Percentiles rank a stretch among this genome's conserved stretches.
Evolutionary conservation across 2,888 invertebrate genomes (phyloP).

Genomic region (Meta bourneti): DNA sequence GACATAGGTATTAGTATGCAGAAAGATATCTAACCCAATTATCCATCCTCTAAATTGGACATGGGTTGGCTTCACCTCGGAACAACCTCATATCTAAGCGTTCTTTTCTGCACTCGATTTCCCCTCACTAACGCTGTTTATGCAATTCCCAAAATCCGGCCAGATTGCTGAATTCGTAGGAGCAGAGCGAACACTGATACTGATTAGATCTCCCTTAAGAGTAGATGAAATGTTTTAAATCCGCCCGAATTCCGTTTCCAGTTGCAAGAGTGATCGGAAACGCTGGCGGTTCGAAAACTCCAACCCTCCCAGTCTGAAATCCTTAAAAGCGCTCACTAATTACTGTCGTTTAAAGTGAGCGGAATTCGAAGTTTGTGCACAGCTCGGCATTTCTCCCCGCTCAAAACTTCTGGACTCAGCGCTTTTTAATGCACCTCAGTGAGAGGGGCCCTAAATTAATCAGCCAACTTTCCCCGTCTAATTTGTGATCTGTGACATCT

Average conservation of each 20-base stretch:
- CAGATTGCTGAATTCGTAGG: background rate
- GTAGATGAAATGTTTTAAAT: slow-evolving; percentile 18
- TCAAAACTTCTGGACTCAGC: slow-evolving; percentile 67
- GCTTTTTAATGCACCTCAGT: slow-evolving; percentile 74
- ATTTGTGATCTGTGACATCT: slow-evolving; percentile 76
- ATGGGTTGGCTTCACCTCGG: background rate
- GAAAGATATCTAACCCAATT: background rate
- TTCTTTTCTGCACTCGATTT: slow-evolving; percentile 11
- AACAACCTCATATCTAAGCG: background rate
- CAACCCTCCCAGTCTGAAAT: background rate
- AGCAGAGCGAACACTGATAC: background rate
- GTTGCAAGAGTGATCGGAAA: slow-evolving; percentile 39
- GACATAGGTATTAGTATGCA: too few relatives aligned
- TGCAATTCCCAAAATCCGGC: background rate
- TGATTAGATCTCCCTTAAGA: background rate
- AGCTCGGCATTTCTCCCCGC: slow-evolving; percentile 61
- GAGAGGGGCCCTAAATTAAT: slow-evolving; percentile 60
- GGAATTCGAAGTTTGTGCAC: slow-evolving; percentile 63
- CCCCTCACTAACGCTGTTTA: slow-evolving; percentile 3
- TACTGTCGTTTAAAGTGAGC: slow-evolving; percentile 71
- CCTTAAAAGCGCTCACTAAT: slow-evolving; percentile 60
- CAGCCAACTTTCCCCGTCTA: slow-evolving; percentile 74
- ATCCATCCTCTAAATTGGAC: background rate
- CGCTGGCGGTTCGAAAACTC: slow-evolving; percentile 38
- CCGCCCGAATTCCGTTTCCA: slow-evolving; percentile 12